A percentile compares a stretch with the other conserved stretches of the same genome.
Evolutionary conservation across 2,797 vertebrate species (phyloP).

Genomic region (Helostoma temminkii): DNA sequence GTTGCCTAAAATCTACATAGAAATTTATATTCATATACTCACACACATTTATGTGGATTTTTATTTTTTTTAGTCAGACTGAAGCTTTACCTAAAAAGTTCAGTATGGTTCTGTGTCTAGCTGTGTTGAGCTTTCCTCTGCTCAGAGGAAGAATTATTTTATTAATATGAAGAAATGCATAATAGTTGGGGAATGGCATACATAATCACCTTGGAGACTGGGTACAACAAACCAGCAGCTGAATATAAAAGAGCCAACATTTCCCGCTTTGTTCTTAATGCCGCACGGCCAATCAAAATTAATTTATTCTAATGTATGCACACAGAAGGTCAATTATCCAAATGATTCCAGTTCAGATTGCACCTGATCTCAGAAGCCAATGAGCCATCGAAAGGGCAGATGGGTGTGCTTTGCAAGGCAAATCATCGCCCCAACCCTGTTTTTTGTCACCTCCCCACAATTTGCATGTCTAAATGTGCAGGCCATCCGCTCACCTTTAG

Average conservation of each 20-base stretch:
- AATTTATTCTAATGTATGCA: conserved; percentile 90
- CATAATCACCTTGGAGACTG: conserved; percentile 82
- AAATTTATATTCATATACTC: conserved; percentile 11
- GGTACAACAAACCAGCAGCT: conserved; percentile 78
- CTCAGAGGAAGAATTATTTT: conserved; percentile 68
- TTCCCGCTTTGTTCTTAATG: conserved; percentile 84
- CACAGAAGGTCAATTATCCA: conserved; percentile 90
- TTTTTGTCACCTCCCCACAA: conserved; percentile 59
- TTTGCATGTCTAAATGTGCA: conserved; percentile 69
- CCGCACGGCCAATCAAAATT: conserved; percentile 85
- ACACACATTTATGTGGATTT: conserved; percentile 1
- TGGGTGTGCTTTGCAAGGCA: conserved; percentile 84
- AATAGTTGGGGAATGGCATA: conserved; percentile 74
- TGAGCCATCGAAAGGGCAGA: conserved; percentile 86
- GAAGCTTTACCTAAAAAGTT: conserved; percentile 38
- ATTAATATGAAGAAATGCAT: conserved; percentile 76
- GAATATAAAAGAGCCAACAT: conserved; percentile 81
- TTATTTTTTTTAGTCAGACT: conserved; percentile 21
- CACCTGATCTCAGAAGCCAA: conserved; percentile 84
- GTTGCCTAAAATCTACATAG: conserved; percentile 10
- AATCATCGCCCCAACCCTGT: conserved; percentile 57
- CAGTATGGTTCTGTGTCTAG: conserved; percentile 8
- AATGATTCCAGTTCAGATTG: conserved; percentile 86
- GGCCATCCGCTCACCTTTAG: conserved; percentile 48
- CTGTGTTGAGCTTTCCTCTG: conserved; percentile 25